Base-by-base conservation (phyloP, 2,888 invertebrate genomes). In the Spodoptera exigua region DNA sequence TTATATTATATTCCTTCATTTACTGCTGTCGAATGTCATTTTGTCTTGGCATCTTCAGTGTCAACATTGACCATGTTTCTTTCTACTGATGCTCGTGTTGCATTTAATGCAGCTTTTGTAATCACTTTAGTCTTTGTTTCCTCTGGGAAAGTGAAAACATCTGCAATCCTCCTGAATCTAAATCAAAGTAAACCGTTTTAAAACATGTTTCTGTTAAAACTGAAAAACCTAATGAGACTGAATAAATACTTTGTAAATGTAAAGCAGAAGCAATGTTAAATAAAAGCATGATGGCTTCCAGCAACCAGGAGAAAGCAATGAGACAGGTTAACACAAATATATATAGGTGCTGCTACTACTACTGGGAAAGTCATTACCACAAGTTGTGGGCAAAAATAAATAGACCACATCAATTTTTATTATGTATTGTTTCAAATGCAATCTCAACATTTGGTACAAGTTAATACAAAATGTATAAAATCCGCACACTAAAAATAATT, bases 401-500 rank as follows among this genome's bases (percentile, higher is more conserved):
- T 85, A 79, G 76, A 70, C 81, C 79, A 45, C 60, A 45, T 66
- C 78, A 64, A 73, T 85, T 89, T 89, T 89, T 86, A 84, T 76
- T 85, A 83, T 88, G 83, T 91, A 90, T 90, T 91, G 86, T 89
- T 86, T 91, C 89, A 92, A 93, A 94, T 92, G 92, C 92, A 93
- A 92, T 91, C 92, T 93, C 91, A 92, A 92, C 88, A 87, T 91
- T 93, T 89, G 87, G 88, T 92, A 93, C 91, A 92, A 84, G 80
- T 83, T 89, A 90, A 90, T 93, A 93, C 85, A 93, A 93, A 93
- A 92, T 90, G 90, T 93, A 93, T 90, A 93, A 93, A 93, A 93
- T 86, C 83, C 83, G 82, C 89, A 89, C 90, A 89, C 86, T 84
- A 84, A 79, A 82, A 75, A 76, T 66, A 61, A 70, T 74, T 62